These are phyloP conservation scores for Psylliodes chrysocephalus DNA, from an alignment of 2,888 invertebrate species.

Conservation along the genomic window DNA sequence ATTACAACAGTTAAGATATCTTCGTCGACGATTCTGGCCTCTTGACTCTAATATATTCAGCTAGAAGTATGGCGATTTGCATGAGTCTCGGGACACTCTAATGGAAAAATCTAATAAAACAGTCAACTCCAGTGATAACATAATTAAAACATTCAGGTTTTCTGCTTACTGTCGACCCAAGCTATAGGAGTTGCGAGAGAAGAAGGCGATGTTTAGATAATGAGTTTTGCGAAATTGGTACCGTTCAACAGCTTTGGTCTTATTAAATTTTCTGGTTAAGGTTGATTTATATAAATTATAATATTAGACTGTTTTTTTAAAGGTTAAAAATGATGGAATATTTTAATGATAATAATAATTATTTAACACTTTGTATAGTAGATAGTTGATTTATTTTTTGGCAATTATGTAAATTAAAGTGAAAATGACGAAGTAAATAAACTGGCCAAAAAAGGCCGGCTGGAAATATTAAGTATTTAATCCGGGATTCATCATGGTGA, in stretches of 20 bases:
- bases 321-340: no score
- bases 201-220: conserved; percentile 22
- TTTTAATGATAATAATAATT: no score
- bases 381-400: no score
- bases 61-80: conserved; percentile 38
- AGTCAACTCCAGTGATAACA: conserved; percentile 31
- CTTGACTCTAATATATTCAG: conserved; percentile 34
- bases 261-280: conserved; percentile 11
- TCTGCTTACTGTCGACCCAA: conserved; percentile 20
- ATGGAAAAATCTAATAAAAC: conserved; percentile 43
- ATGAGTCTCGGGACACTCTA: conserved; percentile 31
- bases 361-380: no score
- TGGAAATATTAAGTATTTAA: no score
- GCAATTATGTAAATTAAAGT: no score
- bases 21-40: conserved; percentile 22
- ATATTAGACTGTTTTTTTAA: no score
- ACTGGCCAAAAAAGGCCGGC: no score
- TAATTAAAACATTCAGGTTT: conserved; percentile 38
- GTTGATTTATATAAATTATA: not conserved
- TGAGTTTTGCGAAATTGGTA: conserved; percentile 23
- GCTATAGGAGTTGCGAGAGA: not conserved
- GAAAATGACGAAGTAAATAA: no score
- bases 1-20: conserved; percentile 28
- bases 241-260: conserved; percentile 8
- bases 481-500: no score